These are phyloP conservation scores for Musca domestica DNA, from an alignment of 1,140 invertebrate genomes.

Conservation along the genomic window DNA sequence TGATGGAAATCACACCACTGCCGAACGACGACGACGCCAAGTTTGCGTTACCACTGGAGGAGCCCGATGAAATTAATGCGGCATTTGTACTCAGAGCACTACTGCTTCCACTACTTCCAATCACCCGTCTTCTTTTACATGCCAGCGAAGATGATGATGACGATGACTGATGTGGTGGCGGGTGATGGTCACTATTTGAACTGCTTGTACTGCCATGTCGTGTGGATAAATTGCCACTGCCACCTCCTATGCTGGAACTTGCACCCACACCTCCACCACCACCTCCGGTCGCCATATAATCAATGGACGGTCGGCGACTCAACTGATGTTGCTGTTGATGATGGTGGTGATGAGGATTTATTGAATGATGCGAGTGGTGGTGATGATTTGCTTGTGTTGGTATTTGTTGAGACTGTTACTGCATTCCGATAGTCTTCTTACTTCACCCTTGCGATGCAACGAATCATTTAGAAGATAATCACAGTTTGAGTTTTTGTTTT, in stretches of 20 bases:
- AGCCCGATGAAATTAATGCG: not conserved
- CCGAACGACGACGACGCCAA: not conserved
- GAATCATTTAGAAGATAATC: slow-evolving; percentile 50
- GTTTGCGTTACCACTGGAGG: slow-evolving; percentile 5
- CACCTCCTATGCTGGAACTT: slow-evolving; percentile 30
- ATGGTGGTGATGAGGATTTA: slow-evolving; percentile 26
- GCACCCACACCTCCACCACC: slow-evolving; percentile 28
- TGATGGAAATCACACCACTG: slow-evolving; percentile 46
- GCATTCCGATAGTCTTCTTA: slow-evolving; percentile 44
- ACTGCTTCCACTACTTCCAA: not conserved
- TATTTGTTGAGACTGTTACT: slow-evolving; percentile 24
- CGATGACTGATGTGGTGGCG: slow-evolving; percentile 11
- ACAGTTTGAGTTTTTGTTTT: slow-evolving; percentile 47
- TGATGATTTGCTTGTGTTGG: slow-evolving; percentile 26
- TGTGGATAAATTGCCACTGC: slow-evolving; percentile 31
- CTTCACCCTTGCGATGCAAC: slow-evolving; percentile 47
- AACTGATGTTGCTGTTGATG: slow-evolving; percentile 37
- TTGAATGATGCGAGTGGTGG: slow-evolving; percentile 24
- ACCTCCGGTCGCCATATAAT: slow-evolving; percentile 40
- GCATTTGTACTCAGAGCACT: not conserved
- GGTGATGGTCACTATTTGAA: slow-evolving; percentile 28
- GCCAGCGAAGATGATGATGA: slow-evolving; percentile 14
- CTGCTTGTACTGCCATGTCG: slow-evolving; percentile 35
- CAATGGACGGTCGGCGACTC: slow-evolving; percentile 50
- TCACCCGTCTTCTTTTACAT: slow-evolving; percentile 27